Evolutionary conservation across 2,113 vertebrate species (phyloP).

Genomic region (Equus przewalskii): DNA sequence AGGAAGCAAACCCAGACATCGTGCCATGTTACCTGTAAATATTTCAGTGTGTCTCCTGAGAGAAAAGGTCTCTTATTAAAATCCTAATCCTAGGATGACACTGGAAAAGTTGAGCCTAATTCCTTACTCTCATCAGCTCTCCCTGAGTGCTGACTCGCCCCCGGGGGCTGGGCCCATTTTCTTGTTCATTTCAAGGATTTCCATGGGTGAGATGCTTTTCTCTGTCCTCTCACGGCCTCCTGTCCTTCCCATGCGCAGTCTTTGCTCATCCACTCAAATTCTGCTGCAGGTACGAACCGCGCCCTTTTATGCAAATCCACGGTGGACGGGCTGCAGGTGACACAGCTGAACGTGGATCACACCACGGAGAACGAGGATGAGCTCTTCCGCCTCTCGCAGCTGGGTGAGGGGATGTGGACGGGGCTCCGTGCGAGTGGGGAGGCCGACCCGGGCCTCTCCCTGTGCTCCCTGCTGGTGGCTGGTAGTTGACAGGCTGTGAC

Average conservation of each 20-base stretch:
- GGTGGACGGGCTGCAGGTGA: constrained; percentile 96
- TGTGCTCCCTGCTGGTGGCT: background rate
- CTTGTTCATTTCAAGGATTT: background rate
- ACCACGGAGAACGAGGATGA: constrained; percentile 97
- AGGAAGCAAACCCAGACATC: background rate
- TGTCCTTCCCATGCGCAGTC: constrained; percentile 25
- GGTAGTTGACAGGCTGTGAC: rapidly evolving
- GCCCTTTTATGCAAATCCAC: constrained; percentile 97
- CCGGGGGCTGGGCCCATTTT: background rate
- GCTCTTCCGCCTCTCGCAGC: constrained; percentile 94
- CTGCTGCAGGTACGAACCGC: constrained; percentile 94
- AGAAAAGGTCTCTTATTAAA: background rate
- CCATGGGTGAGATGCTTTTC: background rate
- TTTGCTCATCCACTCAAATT: constrained; percentile 69
- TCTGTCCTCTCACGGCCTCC: background rate
- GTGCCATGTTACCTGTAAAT: background rate
- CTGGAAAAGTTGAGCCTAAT: background rate
- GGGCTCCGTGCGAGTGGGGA: too few relatives aligned
- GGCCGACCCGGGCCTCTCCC: rapidly evolving
- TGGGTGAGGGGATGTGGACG: constrained; percentile 87
- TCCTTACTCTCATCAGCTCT: background rate
- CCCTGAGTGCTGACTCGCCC: background rate
- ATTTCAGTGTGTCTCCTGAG: background rate
- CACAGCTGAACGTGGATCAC: constrained; percentile 95
- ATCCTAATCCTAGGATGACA: background rate